Evolutionary conservation across 1,140 invertebrate genomes (phyloP).

Genomic region (Gonioctena quinquepunctata): DNA sequence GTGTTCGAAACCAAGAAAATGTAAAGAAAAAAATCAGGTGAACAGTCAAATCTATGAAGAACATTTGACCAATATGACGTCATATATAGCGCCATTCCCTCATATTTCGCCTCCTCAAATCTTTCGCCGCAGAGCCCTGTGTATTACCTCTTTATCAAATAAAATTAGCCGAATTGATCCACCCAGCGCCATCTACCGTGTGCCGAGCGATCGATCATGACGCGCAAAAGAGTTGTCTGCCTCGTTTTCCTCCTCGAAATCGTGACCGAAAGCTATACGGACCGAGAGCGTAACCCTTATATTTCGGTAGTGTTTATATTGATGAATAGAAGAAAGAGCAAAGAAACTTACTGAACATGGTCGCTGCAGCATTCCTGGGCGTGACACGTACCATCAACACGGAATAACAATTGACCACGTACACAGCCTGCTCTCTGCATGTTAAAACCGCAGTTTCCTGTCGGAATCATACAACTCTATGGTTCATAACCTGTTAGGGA

Average conservation of each 20-base stretch:
- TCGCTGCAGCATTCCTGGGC: slow-evolving; percentile 21
- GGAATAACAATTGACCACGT: slow-evolving; percentile 37
- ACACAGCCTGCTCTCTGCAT: slow-evolving; percentile 21
- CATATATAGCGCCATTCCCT: too few species aligned
- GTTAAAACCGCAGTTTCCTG: slow-evolving; percentile 33
- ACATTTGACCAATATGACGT: too few species aligned
- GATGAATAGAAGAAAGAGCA: slow-evolving; percentile 17
- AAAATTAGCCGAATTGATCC: too few species aligned
- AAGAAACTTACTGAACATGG: slow-evolving; percentile 9
- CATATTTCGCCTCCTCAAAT: too few species aligned
- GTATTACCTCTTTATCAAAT: too few species aligned
- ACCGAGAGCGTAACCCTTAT: background rate
- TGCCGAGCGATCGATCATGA: background rate
- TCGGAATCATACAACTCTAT: slow-evolving; percentile 26
- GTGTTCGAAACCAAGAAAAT: too few species aligned
- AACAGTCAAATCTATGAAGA: too few species aligned
- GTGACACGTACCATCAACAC: slow-evolving; percentile 23
- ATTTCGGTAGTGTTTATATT: slow-evolving; percentile 6
- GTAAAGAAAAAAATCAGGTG: too few species aligned
- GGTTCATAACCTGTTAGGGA: slow-evolving; percentile 17
- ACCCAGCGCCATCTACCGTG: background rate
- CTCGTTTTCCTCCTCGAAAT: background rate
- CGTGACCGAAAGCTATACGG: too few species aligned
- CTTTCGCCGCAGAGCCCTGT: too few species aligned
- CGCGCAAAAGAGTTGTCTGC: background rate